These are phyloP conservation scores for Pantherophis vulpinus DNA, from an alignment of 2,797 vertebrate genomes.

Conservation along the genomic window DNA sequence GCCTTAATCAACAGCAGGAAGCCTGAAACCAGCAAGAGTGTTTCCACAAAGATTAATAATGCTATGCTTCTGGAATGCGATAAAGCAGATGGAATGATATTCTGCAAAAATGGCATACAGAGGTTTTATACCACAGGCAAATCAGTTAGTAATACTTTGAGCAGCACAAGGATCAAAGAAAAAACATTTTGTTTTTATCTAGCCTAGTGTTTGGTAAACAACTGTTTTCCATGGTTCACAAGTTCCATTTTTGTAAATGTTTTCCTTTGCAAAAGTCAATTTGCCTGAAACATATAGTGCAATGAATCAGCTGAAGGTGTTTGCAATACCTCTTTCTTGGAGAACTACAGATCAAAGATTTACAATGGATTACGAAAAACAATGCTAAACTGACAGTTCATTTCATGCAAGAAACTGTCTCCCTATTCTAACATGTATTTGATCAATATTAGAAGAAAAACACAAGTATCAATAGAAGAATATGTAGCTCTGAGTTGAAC, in stretches of 20 bases:
- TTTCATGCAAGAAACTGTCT: constrained; percentile 15
- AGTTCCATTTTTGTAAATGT: constrained; percentile 9
- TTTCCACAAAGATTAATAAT: constrained; percentile 23
- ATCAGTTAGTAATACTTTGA: not conserved
- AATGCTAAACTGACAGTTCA: constrained; percentile 5
- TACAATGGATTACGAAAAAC: constrained; percentile 24
- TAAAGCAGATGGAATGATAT: constrained; percentile 8
- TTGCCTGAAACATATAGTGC: constrained; percentile 20
- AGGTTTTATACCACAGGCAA: constrained; percentile 17
- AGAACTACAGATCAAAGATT: constrained; percentile 40
- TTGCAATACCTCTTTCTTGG: constrained; percentile 14
- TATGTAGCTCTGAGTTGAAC: not conserved
- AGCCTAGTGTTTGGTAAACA: constrained; percentile 21
- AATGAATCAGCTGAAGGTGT: constrained; percentile 5
- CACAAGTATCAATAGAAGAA: not conserved
- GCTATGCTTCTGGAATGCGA: constrained; percentile 9
- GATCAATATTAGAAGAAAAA: constrained; percentile 19
- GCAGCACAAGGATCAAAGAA: constrained; percentile 11
- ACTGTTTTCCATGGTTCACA: not conserved
- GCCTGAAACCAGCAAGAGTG: not conserved
- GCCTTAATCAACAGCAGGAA: constrained; percentile 29
- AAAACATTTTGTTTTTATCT: constrained; percentile 10
- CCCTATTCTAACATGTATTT: constrained; percentile 11
- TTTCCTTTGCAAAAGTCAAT: constrained; percentile 31
- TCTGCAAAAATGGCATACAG: constrained; percentile 24